Evolutionary conservation across 2,888 invertebrate genomes (phyloP).

Genomic region (Bursaphelenchus okinawaensis): DNA sequence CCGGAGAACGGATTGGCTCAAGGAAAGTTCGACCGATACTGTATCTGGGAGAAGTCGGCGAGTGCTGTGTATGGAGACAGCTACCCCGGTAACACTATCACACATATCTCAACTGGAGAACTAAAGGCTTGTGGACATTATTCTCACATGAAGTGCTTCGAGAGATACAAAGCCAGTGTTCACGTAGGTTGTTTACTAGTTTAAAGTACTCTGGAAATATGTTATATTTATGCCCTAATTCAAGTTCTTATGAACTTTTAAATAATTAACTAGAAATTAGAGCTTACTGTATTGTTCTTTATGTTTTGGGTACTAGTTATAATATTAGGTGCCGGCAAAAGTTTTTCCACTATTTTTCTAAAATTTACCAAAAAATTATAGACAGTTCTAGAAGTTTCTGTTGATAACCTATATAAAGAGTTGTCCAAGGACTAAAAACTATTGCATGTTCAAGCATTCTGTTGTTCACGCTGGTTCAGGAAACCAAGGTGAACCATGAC

Average conservation of each 20-base stretch:
- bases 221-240: neutral
- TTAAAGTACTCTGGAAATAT: too few species aligned
- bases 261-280: constrained; percentile 8
- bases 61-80: constrained; percentile 10
- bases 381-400: too few species aligned
- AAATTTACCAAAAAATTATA: too few species aligned
- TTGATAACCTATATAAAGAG: too few species aligned
- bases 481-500: too few species aligned
- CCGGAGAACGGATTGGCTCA: neutral
- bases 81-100: neutral
- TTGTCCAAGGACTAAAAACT: too few species aligned
- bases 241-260: constrained; percentile 2
- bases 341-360: too few species aligned
- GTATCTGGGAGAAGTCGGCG: neutral
- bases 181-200: neutral
- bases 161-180: constrained; percentile 67
- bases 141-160: constrained; percentile 86
- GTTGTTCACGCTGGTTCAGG: too few species aligned
- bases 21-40: neutral
- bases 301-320: too few species aligned
- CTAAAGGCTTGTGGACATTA: constrained; percentile 80
- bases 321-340: too few species aligned
- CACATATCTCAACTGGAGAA: constrained; percentile 15
- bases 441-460: too few species aligned
- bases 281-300: too few species aligned